phyloP scores from a whole-genome alignment of 2,113 vertebrate genomes.

The Callipepla californica region DNA sequence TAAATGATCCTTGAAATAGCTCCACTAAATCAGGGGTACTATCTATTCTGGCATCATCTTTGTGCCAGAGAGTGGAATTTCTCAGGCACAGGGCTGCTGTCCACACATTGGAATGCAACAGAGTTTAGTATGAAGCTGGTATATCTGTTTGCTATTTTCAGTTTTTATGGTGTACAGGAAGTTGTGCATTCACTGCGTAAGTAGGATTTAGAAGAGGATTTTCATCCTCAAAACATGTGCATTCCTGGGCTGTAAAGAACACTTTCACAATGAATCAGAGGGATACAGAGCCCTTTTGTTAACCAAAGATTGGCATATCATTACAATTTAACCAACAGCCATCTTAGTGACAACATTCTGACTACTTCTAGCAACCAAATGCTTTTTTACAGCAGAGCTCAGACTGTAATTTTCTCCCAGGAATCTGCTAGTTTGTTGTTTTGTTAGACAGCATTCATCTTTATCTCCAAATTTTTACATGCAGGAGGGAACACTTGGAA shows the following conservation, averaged over 20 bases:
- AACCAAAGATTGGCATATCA: constrained; percentile 12
- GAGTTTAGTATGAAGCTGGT: background rate
- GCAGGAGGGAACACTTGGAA: background rate
- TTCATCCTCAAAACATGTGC: background rate
- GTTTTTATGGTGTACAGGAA: background rate
- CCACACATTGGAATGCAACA: rapidly evolving
- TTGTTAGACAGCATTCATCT: background rate
- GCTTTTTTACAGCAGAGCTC: background rate
- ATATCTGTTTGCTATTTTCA: background rate
- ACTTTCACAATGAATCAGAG: constrained; percentile 28
- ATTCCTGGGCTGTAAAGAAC: constrained; percentile 14
- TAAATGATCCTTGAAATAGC: background rate
- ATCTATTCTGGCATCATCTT: background rate
- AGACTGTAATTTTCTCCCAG: constrained; percentile 17
- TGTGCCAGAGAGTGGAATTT: background rate
- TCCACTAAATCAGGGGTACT: background rate
- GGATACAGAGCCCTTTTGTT: constrained; percentile 43
- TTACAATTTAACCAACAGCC: constrained; percentile 24
- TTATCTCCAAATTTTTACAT: background rate
- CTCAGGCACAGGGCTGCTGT: background rate
- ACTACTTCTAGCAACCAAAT: constrained; percentile 12
- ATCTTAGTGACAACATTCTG: constrained; percentile 19
- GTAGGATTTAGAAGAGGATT: background rate
- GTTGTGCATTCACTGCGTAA: background rate
- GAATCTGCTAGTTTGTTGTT: background rate